phyloP scores from a whole-genome alignment of 2,797 vertebrate species.

The Holocentrus rufus region DNA sequence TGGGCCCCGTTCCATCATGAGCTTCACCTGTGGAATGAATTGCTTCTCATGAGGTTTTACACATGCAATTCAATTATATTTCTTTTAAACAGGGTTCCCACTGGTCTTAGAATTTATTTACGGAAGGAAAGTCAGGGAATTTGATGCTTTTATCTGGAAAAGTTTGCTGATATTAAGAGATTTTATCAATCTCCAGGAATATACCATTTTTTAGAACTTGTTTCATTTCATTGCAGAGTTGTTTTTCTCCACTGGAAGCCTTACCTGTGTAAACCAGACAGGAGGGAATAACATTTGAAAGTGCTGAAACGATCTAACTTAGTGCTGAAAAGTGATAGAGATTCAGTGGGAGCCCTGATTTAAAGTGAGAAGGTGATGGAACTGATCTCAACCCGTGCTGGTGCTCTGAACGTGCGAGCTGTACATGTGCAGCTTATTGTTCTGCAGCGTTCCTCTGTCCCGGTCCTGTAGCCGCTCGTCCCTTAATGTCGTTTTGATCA shows the following conservation, averaged over 20 bases:
- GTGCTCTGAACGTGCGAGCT: neutral
- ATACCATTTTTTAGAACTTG: too few relatives aligned
- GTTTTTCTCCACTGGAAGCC: too few relatives aligned
- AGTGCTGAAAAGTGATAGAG: too few relatives aligned
- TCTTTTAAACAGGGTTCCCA: constrained; percentile 31
- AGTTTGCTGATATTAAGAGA: too few relatives aligned
- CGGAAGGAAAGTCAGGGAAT: too few relatives aligned
- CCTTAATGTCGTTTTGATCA: neutral
- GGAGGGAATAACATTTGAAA: too few relatives aligned
- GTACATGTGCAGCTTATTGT: constrained; percentile 1
- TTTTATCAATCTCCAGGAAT: too few relatives aligned
- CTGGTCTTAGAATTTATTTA: neutral
- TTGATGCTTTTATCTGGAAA: too few relatives aligned
- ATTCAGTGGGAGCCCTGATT: constrained; percentile 40
- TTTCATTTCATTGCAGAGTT: too few relatives aligned
- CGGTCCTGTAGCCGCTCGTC: constrained; percentile 1
- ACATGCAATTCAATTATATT: neutral
- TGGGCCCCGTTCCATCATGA: constrained; percentile 40
- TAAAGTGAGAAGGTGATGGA: neutral
- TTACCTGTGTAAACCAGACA: too few relatives aligned
- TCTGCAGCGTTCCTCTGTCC: neutral
- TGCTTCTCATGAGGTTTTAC: neutral
- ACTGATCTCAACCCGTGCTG: neutral
- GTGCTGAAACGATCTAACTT: too few relatives aligned
- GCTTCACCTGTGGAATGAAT: neutral